Base-by-base conservation (phyloP, 53 echinoderm and acorn worm genomes). In the Actinopyga echinites region DNA sequence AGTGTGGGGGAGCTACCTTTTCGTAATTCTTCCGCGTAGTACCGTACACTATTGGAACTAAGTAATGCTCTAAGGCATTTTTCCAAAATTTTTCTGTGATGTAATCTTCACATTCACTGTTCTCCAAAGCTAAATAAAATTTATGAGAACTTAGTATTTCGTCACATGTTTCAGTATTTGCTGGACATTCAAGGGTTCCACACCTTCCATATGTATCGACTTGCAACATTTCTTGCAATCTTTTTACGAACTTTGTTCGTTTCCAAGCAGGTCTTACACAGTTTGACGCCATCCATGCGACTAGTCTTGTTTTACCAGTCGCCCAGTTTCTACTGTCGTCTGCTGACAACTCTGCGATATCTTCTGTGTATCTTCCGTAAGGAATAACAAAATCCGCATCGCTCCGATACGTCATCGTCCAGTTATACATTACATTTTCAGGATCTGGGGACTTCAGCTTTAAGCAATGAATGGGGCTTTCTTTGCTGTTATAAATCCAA, bases 251-350 rank as follows among this genome's bases (percentile, higher is more conserved):
- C 8, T 28, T 58, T 3, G 11, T 85, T 43, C 85, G 54, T 6
- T 65, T 42, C 84, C 84, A 89, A 54, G 33, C 54, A 9, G 89
- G 77, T 26, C 25, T 35, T 20, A 11, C 29, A 75, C 89, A 89
- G n/a, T n/a, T n/a, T n/a, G n/a, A n/a, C n/a, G n/a, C n/a, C n/a
- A n/a, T n/a, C n/a, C n/a, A n/a, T n/a, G 89, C 79, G 4, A 89
- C 9, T 1, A 85, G 66, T 34, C 40, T 89, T 8, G 57, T 89
- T 58, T 85, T 89, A 20, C 89, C 89, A 24, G 64, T 64, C 1
- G 79, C 53, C 89, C 84, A 84, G 15, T 85, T 62, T 13, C 1
- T 24, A 30, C 37, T 84, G 4, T 55, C 24, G n/a, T n/a, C n/a
- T n/a, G n/a, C n/a, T n/a, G n/a, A n/a, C n/a, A n/a, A n/a, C n/a